Percentiles rank a stretch among this genome's conserved stretches.
phyloP scores from a whole-genome alignment of 2,888 invertebrate genomes.

The Diaphora mendica region DNA sequence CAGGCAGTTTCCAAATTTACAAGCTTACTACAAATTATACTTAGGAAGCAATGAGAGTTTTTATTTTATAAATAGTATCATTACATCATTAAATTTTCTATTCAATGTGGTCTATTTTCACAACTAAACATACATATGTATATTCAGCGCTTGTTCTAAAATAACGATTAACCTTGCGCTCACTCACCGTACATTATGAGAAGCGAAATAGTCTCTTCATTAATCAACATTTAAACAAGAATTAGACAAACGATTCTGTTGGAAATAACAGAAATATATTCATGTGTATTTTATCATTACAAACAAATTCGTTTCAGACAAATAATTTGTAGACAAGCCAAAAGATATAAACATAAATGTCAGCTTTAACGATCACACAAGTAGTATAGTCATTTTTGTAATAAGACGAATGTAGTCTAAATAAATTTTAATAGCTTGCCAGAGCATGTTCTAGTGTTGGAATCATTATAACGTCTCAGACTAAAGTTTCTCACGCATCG shows the following conservation, averaged over 20 bases:
- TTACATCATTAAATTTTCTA: not conserved
- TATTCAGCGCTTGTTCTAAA: not conserved
- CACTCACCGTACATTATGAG: not conserved
- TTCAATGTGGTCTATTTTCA: not conserved
- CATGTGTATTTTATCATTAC: conserved; percentile 16
- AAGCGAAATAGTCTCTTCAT: conserved; percentile 57
- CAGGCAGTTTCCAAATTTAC: not conserved
- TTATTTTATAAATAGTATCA: not conserved
- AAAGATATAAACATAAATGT: conserved; percentile 34
- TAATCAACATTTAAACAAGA: conserved; percentile 1
- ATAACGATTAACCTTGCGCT: not conserved
- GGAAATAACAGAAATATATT: conserved; percentile 1
- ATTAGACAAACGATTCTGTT: conserved; percentile 1
- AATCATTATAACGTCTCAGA: conserved; percentile 6
- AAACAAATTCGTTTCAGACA: conserved; percentile 29
- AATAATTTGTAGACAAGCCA: conserved; percentile 29
- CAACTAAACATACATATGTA: not conserved
- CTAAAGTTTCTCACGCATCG: conserved; percentile 42
- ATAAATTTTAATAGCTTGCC: conserved; percentile 23
- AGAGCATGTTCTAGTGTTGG: conserved; percentile 9
- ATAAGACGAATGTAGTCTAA: conserved; percentile 12
- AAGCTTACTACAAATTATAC: not conserved
- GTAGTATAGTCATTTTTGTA: conserved; percentile 14
- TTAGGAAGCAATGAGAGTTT: not conserved
- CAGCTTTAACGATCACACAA: conserved; percentile 19